These are phyloP conservation scores for Yoshiicerus persimilis DNA, from an alignment of 1,140 invertebrate genomes.

Conservation along the genomic window DNA sequence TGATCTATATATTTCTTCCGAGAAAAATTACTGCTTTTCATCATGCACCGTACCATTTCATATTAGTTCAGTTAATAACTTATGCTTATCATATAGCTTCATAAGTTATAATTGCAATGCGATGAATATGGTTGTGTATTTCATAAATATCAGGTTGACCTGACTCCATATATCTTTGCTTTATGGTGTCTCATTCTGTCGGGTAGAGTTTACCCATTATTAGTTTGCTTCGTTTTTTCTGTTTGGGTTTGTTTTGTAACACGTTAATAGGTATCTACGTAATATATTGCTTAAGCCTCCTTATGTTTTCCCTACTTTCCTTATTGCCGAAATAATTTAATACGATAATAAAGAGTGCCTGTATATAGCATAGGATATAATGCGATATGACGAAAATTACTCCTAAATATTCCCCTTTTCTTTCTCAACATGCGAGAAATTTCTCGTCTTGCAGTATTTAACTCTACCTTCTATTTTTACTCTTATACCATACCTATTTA, in stretches of 20 bases:
- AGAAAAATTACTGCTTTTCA: conserved; percentile 37
- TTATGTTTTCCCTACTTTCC: background rate
- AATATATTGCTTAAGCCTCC: background rate
- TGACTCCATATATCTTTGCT: background rate
- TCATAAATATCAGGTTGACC: background rate
- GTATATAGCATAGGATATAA: background rate
- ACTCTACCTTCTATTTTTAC: background rate
- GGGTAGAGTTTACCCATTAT: background rate
- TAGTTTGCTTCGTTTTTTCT: background rate
- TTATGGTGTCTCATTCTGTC: background rate
- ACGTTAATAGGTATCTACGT: background rate
- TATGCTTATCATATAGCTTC: background rate
- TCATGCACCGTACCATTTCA: conserved; percentile 17
- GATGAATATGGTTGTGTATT: no score
- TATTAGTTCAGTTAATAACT: background rate
- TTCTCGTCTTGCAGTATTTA: background rate
- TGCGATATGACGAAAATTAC: no score
- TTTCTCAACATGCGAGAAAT: background rate
- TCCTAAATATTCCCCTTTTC: background rate
- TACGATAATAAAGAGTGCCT: background rate
- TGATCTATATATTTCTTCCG: conserved; percentile 2
- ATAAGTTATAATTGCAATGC: no score
- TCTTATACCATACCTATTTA: no score
- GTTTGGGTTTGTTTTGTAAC: background rate
- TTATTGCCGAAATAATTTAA: background rate